A percentile compares a stretch with the other conserved stretches of the same genome.
phyloP scores from a whole-genome alignment of 2,888 invertebrate genomes.

The Neoaliturus tenellus region DNA sequence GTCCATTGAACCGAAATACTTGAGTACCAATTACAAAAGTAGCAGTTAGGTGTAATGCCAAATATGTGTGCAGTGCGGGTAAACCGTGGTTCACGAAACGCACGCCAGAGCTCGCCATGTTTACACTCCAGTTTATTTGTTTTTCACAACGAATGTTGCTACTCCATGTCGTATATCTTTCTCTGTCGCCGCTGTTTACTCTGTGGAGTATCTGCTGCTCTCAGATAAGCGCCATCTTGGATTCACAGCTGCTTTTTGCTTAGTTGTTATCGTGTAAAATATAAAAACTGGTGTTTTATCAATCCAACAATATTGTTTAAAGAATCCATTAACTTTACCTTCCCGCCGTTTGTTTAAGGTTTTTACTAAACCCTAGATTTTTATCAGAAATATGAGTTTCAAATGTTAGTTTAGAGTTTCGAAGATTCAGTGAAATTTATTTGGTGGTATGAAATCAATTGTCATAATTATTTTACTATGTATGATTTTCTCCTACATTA shows the following conservation, averaged over 20 bases:
- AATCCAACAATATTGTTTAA: not conserved
- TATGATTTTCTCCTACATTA: too few species aligned
- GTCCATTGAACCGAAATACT: too few species aligned
- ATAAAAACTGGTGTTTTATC: not conserved
- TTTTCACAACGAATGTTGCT: constrained; percentile 30
- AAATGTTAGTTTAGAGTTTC: too few species aligned
- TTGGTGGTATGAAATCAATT: too few species aligned
- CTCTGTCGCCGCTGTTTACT: constrained; percentile 15
- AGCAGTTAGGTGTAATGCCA: too few species aligned
- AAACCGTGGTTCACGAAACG: not conserved
- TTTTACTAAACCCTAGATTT: too few species aligned
- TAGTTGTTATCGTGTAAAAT: not conserved
- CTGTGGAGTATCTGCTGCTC: constrained; percentile 26
- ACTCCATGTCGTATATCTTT: constrained; percentile 14
- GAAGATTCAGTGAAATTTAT: too few species aligned
- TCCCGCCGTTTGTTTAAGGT: too few species aligned
- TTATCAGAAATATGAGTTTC: too few species aligned
- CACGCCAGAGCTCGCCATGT: not conserved
- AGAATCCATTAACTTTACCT: too few species aligned
- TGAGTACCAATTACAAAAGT: too few species aligned
- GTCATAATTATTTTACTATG: too few species aligned
- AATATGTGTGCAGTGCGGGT: not conserved
- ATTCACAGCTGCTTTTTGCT: not conserved
- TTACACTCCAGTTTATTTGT: constrained; percentile 17
- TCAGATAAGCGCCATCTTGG: constrained; percentile 26